Percentiles rank a stretch among this genome's conserved stretches.
Conservation (phyloP, 92 coral and sea anemone species). For the Plumapathes pennacea region DNA sequence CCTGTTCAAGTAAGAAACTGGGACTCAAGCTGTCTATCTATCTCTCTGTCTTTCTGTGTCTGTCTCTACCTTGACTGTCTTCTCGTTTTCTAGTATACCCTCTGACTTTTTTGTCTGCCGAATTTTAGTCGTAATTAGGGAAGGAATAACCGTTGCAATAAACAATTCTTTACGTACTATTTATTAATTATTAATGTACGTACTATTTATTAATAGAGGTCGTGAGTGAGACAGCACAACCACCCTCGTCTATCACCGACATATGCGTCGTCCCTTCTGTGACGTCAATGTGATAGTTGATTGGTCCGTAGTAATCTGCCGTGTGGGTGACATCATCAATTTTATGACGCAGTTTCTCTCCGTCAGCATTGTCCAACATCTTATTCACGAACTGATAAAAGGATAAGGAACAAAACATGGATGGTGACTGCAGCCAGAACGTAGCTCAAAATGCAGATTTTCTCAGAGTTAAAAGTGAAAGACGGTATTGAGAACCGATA, state of each 20-base stretch:
- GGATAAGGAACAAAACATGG: neutral
- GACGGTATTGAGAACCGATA: too few relatives aligned
- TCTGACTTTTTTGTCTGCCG: too few relatives aligned
- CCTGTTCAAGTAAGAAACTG: too few relatives aligned
- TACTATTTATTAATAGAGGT: slow-evolving; percentile 87
- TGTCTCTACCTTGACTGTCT: too few relatives aligned
- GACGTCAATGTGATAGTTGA: slow-evolving; percentile 66
- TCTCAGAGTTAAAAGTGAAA: too few relatives aligned
- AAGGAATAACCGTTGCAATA: too few relatives aligned
- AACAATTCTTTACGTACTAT: neutral
- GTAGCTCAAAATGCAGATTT: too few relatives aligned
- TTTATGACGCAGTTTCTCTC: slow-evolving; percentile 20
- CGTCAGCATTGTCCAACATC: slow-evolving; percentile 56
- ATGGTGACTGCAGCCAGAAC: too few relatives aligned
- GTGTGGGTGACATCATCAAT: slow-evolving; percentile 54
- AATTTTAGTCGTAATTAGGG: too few relatives aligned
- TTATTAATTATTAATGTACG: slow-evolving; percentile 2
- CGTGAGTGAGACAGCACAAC: slow-evolving; percentile 80
- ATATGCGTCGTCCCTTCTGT: slow-evolving; percentile 85
- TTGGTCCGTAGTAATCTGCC: slow-evolving; percentile 57
- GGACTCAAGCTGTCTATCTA: too few relatives aligned
- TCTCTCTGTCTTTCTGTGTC: too few relatives aligned
- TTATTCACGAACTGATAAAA: slow-evolving; percentile 27
- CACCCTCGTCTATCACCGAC: slow-evolving; percentile 73
- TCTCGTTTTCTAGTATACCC: too few relatives aligned